A percentile compares a stretch with the other conserved stretches of the same genome.
Evolutionary conservation across 2,113 vertebrate genomes (phyloP).

Genomic region (Albula glossodonta): DNA sequence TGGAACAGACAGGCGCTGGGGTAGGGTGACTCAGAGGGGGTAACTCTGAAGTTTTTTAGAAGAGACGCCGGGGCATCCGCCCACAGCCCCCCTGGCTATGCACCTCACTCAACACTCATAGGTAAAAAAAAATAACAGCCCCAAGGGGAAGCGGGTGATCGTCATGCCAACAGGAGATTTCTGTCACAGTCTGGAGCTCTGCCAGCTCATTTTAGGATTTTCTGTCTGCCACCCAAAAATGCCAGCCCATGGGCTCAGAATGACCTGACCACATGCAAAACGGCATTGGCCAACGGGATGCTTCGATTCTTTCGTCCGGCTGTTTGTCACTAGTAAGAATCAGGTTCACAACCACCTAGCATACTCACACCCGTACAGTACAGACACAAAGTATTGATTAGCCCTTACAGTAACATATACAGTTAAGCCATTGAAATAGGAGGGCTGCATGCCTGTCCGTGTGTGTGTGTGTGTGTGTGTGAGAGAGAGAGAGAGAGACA

Average conservation of each 20-base stretch:
- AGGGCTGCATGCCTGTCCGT: no score
- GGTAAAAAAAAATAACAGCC: not conserved
- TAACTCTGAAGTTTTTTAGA: not conserved
- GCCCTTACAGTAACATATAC: no score
- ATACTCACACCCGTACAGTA: not conserved
- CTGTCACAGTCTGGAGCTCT: not conserved
- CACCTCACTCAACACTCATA: not conserved
- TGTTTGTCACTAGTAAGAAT: not conserved
- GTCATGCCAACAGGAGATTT: not conserved
- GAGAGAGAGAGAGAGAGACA: no score
- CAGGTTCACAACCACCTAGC: not conserved
- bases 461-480: no score
- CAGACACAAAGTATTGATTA: no score
- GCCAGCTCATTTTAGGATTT: not conserved
- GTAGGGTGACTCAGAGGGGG: not conserved
- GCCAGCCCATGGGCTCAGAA: not conserved
- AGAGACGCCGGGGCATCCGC: not conserved
- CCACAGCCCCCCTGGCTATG: not conserved
- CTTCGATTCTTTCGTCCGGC: not conserved
- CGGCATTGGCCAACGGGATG: not conserved
- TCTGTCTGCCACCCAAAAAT: not conserved
- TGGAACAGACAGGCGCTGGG: no score
- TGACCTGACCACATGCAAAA: not conserved
- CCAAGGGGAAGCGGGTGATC: not conserved
- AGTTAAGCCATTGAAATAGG: no score